Evolutionary conservation across 2,888 invertebrate species (phyloP).

Genomic region (Plebejus argus): DNA sequence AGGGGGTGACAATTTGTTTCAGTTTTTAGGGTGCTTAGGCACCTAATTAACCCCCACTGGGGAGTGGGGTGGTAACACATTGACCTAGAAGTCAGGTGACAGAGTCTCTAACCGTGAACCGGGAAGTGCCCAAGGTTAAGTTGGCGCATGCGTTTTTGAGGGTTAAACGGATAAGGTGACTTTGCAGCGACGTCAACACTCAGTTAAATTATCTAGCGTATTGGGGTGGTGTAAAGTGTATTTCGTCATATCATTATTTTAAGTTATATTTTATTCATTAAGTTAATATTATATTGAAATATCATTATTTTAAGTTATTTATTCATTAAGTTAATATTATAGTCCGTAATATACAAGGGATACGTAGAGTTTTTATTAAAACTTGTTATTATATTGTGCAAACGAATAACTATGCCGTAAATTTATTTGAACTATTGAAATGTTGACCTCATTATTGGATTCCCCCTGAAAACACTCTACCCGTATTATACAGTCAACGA

Average conservation of each 20-base stretch:
- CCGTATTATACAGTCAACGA: neutral
- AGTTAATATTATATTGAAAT: too few species aligned
- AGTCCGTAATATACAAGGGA: too few species aligned
- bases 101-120: conserved; percentile 69
- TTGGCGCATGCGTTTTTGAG: conserved; percentile 58
- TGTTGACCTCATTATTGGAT: neutral
- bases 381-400: too few species aligned
- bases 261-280: too few species aligned
- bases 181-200: conserved; percentile 47
- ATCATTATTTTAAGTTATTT: too few species aligned
- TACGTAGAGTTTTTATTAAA: too few species aligned
- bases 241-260: too few species aligned
- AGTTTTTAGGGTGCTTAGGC: conserved; percentile 12
- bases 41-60: conserved; percentile 31
- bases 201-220: conserved; percentile 1
- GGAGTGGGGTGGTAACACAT: conserved; percentile 49
- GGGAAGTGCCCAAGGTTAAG: conserved; percentile 73
- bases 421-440: too few species aligned
- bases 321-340: too few species aligned
- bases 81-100: conserved; percentile 70
- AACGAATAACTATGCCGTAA: too few species aligned
- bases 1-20: neutral
- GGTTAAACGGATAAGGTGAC: conserved; percentile 47
- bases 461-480: neutral
- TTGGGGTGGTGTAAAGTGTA: too few species aligned